Evolutionary conservation across 2,888 invertebrate species (phyloP).

Genomic region (Dynastes hyllus): DNA sequence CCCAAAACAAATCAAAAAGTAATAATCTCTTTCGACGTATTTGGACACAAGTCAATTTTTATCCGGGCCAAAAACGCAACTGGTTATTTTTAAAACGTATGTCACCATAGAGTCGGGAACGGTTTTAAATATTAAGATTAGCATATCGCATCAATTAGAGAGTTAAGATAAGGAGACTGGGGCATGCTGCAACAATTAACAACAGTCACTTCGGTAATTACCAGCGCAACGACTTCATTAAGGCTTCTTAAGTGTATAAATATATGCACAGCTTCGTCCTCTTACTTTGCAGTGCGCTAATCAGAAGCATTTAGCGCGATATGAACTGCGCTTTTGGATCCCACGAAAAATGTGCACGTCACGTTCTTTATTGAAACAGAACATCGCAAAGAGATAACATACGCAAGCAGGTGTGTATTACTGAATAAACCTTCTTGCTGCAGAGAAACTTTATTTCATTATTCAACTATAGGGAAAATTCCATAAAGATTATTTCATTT

Average conservation of each 20-base stretch:
- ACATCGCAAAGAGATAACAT: neutral
- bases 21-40: conserved; percentile 35
- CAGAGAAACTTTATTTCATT: too few relatives aligned
- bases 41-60: conserved; percentile 39
- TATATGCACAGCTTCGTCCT: conserved; percentile 55
- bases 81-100: conserved; percentile 52
- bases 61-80: conserved; percentile 32
- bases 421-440: too few relatives aligned
- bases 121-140: conserved; percentile 58
- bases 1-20: conserved; percentile 33
- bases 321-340: conserved; percentile 13
- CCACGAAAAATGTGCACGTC: conserved; percentile 3
- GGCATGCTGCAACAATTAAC: conserved; percentile 59
- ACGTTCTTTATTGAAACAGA: conserved; percentile 4
- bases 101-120: conserved; percentile 51
- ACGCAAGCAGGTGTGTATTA: neutral
- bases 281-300: conserved; percentile 24
- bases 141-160: conserved; percentile 61
- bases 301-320: conserved; percentile 13
- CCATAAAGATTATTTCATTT: too few relatives aligned
- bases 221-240: conserved; percentile 59
- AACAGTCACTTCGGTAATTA: conserved; percentile 59
- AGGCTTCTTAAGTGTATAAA: conserved; percentile 52
- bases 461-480: too few relatives aligned
- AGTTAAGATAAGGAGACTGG: conserved; percentile 56